phyloP scores from a whole-genome alignment of 2,113 vertebrate genomes.

The Barbus barbus region DNA sequence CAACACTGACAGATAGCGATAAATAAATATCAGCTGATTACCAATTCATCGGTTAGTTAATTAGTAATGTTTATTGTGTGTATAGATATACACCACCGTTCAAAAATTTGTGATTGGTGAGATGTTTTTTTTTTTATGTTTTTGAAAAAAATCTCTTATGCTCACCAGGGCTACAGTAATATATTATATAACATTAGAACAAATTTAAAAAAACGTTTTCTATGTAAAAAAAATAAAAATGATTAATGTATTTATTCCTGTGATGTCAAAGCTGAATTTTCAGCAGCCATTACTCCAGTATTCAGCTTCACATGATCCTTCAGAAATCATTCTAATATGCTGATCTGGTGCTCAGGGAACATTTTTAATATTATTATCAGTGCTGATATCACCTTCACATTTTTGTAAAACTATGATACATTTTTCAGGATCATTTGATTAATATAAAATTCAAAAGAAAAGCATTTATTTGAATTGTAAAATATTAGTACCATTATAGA shows the following conservation, averaged over 20 bases:
- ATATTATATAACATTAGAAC: too few relatives aligned
- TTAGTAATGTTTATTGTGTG: too few relatives aligned
- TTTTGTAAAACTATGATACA: background rate
- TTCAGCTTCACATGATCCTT: background rate
- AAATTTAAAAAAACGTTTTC: too few relatives aligned
- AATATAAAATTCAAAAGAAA: too few relatives aligned
- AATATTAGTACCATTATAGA: background rate
- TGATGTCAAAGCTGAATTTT: too few relatives aligned
- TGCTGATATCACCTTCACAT: background rate
- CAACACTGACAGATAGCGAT: background rate
- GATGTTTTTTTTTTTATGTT: background rate
- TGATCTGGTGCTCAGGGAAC: background rate
- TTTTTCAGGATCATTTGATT: too few relatives aligned
- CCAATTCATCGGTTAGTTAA: too few relatives aligned
- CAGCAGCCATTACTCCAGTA: too few relatives aligned
- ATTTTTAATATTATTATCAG: background rate
- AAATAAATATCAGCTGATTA: background rate
- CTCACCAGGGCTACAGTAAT: too few relatives aligned
- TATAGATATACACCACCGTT: too few relatives aligned
- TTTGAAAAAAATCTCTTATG: background rate
- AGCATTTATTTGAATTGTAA: background rate
- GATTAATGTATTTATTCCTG: too few relatives aligned
- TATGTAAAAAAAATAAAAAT: too few relatives aligned
- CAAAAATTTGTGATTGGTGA: background rate
- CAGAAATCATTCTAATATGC: background rate